Base-by-base conservation (phyloP, 2,888 invertebrate genomes). In the Masnerella sp. region DNA sequence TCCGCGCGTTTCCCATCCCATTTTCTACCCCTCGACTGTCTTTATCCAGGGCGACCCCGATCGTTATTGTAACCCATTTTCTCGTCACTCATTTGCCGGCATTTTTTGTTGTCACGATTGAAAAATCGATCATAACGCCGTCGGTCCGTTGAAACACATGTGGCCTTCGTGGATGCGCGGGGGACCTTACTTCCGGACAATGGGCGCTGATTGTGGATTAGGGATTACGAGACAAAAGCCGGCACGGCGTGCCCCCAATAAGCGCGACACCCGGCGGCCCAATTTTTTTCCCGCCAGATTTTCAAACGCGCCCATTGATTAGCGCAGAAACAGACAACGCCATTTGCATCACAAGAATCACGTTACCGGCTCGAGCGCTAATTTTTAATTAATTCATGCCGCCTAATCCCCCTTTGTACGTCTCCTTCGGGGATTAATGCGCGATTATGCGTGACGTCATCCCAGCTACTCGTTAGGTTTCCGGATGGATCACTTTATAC, bases 141-240 rank as follows among this genome's bases (percentile, higher is more conserved):
- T 73, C 68, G 67, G 51, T 75, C 69, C 36, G 67, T 69, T 61
- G 61, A 70, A 74, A 70, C 79, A 79, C 78, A 76, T 77, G 77
- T 77, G 82, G 77, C 77, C 77, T 52, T 32, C 78, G 77, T 64
- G 73, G 79, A 76, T 72, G 68, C 62, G 71, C 69, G 75, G 70
- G 70, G 75, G 49, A 56, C 72, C 70, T 77, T 79, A 77, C 77
- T 80, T 80, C 75, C 79, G 79, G 80, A 84, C 85, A 85, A 85
- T 85, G 82, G 83, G 77, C 78, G 80, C 83, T 85, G 85, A 85
- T 85, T 85, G 84, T 83, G 85, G 84, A 84, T 84, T 84, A 85
- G 81, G 82, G 81, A 82, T 82, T 83, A 83, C 77, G 79, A 83
- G 82, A 82, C 82, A 85, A 85, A 84, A 80, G 83, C 49, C 56